Evolutionary conservation across 2,797 vertebrate species (phyloP), one percentile per base, ranked within the genome.

Genomic region (Neosilurus mollespiculum): DNA sequence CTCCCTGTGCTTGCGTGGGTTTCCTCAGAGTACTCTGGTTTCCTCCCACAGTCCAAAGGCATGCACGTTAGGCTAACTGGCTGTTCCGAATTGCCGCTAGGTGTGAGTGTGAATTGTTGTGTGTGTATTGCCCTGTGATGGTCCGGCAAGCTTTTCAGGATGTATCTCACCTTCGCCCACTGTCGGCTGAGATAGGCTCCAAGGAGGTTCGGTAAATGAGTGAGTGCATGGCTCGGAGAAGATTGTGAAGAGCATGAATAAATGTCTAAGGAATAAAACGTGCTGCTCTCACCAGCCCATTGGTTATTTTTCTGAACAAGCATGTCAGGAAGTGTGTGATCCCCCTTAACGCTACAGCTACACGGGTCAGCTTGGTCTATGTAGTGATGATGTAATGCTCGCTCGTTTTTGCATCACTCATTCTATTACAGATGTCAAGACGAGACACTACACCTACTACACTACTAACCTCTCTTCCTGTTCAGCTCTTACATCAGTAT

Each of bases 401-500:
- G 8, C 43, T 43, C 37, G 9, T 26, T n/a, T n/a, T 0, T 65
- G 24, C 22, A 71, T 71, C 37, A 15, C 5, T 30, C 30, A 30
- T 30, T n/a, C 37, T 22, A 22, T 80, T 64, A 80, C 51, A 49
- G 56, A 49, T 81, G 37, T 56, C 80, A 49, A 34, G 16, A 58
- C 70, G 30, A 70, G 66, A 43, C 30, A 80, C 30, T 80, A 58
- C 37, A 37, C 59, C 37, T 26, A 53, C 26, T 30, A 30, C 30
- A 30, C 30, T 30, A 12, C 64, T 61, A 43, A 22, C 65, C 16
- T 66, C 16, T 84, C 62, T 82, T 78, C 26, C 80, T 81, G 81
- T 88, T 82, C 89, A 90, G 82, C 49, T 56, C 75, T 87, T 88
- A 88, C 91, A 89, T 81, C 87, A 89, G 53, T 83, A 84, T 82